Base-by-base conservation (phyloP, 2,888 invertebrate species). In the Elmis aenea region DNA sequence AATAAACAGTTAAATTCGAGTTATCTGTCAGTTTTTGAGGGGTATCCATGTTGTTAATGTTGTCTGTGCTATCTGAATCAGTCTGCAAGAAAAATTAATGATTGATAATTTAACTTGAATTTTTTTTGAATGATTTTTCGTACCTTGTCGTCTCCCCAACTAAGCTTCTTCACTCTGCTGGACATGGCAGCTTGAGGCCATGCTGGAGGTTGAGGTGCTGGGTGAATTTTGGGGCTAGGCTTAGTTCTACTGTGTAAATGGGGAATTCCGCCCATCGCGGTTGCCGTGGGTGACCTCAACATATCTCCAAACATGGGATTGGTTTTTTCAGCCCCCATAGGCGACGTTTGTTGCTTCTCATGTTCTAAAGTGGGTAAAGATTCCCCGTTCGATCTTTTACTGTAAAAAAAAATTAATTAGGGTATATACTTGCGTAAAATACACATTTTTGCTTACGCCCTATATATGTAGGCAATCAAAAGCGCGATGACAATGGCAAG, bases 401-500 rank as follows among this genome's bases (percentile, higher is more conserved):
- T 48, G 20, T 38, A 38, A 33, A 14, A 33, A 42, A 27, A 5
- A 12, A 16, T 20, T 9, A 15, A 20, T 27, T 26, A n/a, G n/a
- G 15, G 13, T 4, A 3, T 22, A 9, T 10, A 13, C 26, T 14
- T 3, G 14, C 33, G 3, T 26, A 29, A 10, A 32, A 13, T 8
- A 10, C 8, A 32, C n/a, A 6, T 6, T 26, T 18, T 4, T n/a
- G 71, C 79, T 73, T 61, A 83, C 77, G 77, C 77, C 60, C 79
- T 82, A 57, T 83, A 84, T 57, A 90, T 86, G 65, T 89, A 88
- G 32, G 80, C 73, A 20, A 86, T 78, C 23, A 91, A 73, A 16
- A 82, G 75, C 25, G 83, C 74, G 50, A 90, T 85, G 25, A 90
- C 78, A 34, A 87, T 70, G 13, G 83, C 79, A 13, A 90, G 76